Base-by-base conservation (phyloP, 2,797 vertebrate species). In the Takifugu ocellatus region DNA sequence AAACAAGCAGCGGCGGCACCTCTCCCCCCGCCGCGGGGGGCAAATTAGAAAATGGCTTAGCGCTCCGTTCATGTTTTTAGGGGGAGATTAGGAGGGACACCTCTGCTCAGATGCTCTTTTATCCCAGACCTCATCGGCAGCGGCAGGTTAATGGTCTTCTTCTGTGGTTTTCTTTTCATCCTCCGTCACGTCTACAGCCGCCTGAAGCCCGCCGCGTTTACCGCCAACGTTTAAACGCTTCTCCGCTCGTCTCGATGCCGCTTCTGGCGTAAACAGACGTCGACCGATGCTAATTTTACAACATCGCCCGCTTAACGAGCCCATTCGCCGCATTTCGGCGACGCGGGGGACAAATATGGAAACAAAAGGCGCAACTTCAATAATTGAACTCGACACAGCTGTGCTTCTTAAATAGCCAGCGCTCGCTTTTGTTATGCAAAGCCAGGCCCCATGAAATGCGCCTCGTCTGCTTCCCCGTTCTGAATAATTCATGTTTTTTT, bases 401-500 rank as follows among this genome's bases (percentile, higher is more conserved):
- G 81, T 61, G 69, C 55, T 66, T 56, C 64, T 75, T 54, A 3
- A 54, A 59, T 44, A 73, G 64, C 65, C 63, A 6, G 60, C 68
- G 46, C 60, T 72, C 62, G 0, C 29, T 74, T 71, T 74, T 63
- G 79, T 84, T 82, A 82, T 59, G 66, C 78, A 81, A 85, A 85
- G 68, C 53, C 52, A 67, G 70, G 58, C 14, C 46, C 56, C 57
- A 64, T 63, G 51, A 59, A 77, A 36, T 31, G 5, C 58, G 5
- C 49, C 56, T 62, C 46, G 9, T 51, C 29, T 27, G 17, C 6
- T 39, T 46, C 6, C 17, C 44, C 11, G 44, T 67, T 50, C 42
- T 85, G 47, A 80, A 84, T 68, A 72, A 87, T 84, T 84, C 59
- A 82, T 50, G n/a, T n/a, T n/a, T n/a, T n/a, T n/a, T n/a, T n/a